A percentile compares a stretch with the other conserved stretches of the same genome.
phyloP scores from a whole-genome alignment of 2,113 vertebrate genomes.

The Gymnocephalus cernua region DNA sequence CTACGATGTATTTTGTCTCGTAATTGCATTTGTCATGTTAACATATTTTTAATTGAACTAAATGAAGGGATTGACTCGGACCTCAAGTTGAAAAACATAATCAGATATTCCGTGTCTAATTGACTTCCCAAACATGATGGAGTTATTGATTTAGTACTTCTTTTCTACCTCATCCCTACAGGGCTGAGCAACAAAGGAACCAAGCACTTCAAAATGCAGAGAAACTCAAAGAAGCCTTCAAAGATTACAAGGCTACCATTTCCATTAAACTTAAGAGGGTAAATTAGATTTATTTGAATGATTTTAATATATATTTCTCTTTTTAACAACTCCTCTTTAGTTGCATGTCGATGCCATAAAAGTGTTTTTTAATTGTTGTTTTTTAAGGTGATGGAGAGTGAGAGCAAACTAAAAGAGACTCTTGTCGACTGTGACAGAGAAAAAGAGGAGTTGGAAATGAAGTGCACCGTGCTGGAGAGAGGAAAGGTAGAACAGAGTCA shows the following conservation, averaged over 20 bases:
- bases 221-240: constrained; percentile 89
- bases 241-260: constrained; percentile 88
- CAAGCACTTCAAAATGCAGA: constrained; percentile 91
- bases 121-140: neutral
- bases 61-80: neutral
- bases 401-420: constrained; percentile 84
- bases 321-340: neutral
- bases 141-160: neutral
- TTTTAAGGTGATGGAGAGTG: constrained; percentile 89
- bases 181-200: constrained; percentile 93
- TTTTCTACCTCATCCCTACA: constrained; percentile 68
- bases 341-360: neutral
- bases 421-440: constrained; percentile 87
- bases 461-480: constrained; percentile 83
- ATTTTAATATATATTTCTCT: neutral
- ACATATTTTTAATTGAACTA: neutral
- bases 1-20: neutral
- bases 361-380: neutral
- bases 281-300: neutral
- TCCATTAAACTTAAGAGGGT: constrained; percentile 89
- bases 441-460: constrained; percentile 86
- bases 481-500: constrained; percentile 82
- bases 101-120: neutral
- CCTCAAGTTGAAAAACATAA: neutral
- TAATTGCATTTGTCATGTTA: neutral